Conservation (phyloP, 2,888 invertebrate species). For the Leucophora obtusa region DNA sequence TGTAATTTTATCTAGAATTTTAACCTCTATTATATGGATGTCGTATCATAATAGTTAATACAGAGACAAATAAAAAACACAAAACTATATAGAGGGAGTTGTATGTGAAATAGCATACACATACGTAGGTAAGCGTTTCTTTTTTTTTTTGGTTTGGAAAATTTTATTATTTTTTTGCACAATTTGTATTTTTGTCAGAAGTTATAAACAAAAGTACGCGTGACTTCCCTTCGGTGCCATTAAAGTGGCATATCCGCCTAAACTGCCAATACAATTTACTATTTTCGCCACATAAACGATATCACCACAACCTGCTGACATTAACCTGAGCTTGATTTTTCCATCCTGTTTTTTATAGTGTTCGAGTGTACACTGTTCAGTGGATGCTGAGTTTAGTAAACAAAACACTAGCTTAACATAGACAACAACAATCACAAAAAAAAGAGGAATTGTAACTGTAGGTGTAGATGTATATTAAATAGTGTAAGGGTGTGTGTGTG, state of each 20-base stretch:
- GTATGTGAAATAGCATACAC: background rate
- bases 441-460: background rate
- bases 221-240: conserved; percentile 73
- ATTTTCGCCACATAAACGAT: conserved; percentile 31
- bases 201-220: conserved; percentile 71
- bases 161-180: background rate
- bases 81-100: background rate
- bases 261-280: conserved; percentile 47
- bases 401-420: background rate
- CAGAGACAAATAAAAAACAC: background rate
- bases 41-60: background rate
- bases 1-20: background rate
- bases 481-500: background rate
- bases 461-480: background rate
- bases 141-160: background rate
- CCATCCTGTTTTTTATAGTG: background rate
- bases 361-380: background rate
- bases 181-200: conserved; percentile 21
- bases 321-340: conserved; percentile 19
- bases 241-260: conserved; percentile 73
- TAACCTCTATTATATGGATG: background rate
- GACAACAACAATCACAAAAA: background rate
- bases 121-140: background rate
- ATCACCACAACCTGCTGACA: conserved; percentile 44
- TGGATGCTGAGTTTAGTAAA: conserved; percentile 10